phyloP scores from a whole-genome alignment of 1,140 invertebrate species.

The Lamellibrachia luymesi region DNA sequence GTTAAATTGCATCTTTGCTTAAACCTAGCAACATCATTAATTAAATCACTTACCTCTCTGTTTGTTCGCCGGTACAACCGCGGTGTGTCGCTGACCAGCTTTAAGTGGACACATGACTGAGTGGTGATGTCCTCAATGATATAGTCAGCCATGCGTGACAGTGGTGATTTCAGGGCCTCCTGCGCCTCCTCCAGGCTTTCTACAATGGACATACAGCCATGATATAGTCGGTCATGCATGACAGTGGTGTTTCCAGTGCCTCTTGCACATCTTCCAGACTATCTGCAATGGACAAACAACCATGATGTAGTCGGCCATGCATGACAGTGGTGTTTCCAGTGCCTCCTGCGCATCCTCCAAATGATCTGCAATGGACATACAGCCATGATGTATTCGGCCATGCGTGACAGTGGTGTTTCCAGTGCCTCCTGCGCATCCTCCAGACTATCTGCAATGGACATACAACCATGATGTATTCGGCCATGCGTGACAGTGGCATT shows the following conservation, averaged over 20 bases:
- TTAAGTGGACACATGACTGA: constrained; percentile 52
- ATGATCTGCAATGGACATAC: neutral
- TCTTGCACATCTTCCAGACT: too few relatives aligned
- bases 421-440: too few relatives aligned
- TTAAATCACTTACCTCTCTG: constrained; percentile 62
- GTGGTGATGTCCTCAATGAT: constrained; percentile 46
- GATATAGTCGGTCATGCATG: too few relatives aligned
- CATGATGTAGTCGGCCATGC: too few relatives aligned
- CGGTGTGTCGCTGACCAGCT: constrained; percentile 82
- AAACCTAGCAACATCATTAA: neutral
- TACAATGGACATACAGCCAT: neutral
- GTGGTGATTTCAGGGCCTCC: neutral
- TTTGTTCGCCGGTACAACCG: constrained; percentile 90
- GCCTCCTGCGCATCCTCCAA: too few relatives aligned
- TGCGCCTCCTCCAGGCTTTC: neutral
- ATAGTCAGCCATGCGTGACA: constrained; percentile 53
- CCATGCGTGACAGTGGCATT: too few relatives aligned
- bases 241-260: too few relatives aligned
- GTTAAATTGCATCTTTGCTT: neutral
- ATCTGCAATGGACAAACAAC: neutral
- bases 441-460: too few relatives aligned
- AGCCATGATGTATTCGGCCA: too few relatives aligned
- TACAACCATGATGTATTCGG: too few relatives aligned
- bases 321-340: too few relatives aligned
- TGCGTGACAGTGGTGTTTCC: too few relatives aligned